Base-by-base conservation (phyloP, 2,888 invertebrate species). In the Cryptocephalus primarius region DNA sequence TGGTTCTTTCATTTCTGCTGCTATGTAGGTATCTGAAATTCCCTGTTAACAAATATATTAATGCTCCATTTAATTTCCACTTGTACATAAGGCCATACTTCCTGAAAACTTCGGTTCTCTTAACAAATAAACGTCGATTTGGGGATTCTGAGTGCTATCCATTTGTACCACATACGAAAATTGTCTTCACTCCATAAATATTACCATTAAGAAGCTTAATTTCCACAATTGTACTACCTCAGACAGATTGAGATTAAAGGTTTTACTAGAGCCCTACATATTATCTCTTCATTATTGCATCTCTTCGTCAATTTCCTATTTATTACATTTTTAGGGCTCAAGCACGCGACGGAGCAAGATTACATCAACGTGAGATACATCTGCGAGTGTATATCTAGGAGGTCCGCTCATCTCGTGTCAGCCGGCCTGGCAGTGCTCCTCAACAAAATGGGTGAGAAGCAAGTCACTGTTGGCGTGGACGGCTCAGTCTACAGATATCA, bases 401-500 rank as follows among this genome's bases (percentile, higher is more conserved):
- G 97, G 59, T 95, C 97, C 2, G 96, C 97, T 2, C 85, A 92
- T 73, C 75, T 99, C 33, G 89, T 90, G 9, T 91, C 95, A 0
- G 90, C 94, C 45, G 93, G 92, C 47, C 79, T 89, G 52, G 88
- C 95, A 8, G 82, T 85, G 39, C 76, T 99, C 39, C 78, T 99
- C 55, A 90, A 94, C 70, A 90, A 91, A 72, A 94, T 97, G 83
- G 76, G 79, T 52, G 86, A 91, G 64, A 82, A 87, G 32, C 79
- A 80, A 57, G 89, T 93, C 48, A 93, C 94, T 8, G 88, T 97
- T 45, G 97, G 93, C 54, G 90, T 97, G 61, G 97, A 97, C 71
- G 96, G 96, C 53, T 94, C 94, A 50, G 89, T 97, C 11, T 97
- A 95, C 74, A 83, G 96, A 60, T 95, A 88, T 77, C 96, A 97